These are phyloP conservation scores for Pteronura brasiliensis DNA, from an alignment of 2,113 vertebrate genomes.

Conservation along the genomic window DNA sequence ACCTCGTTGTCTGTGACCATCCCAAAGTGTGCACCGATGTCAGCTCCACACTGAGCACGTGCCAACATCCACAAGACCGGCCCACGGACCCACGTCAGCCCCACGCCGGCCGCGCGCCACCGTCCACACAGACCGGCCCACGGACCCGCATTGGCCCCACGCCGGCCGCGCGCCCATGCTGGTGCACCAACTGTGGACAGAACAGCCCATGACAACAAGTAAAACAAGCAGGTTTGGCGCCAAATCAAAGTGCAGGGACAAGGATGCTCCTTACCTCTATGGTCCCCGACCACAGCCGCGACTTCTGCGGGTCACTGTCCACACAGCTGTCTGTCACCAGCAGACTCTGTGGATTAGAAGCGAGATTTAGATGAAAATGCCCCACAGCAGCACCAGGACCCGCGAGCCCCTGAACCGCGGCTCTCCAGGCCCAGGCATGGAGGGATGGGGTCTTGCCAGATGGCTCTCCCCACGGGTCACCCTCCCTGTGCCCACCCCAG, in stretches of 20 bases:
- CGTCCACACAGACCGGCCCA: rapidly evolving
- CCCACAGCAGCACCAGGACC: background rate
- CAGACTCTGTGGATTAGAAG: background rate
- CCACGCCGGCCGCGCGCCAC: rapidly evolving
- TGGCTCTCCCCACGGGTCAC: background rate
- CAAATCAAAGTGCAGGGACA: background rate
- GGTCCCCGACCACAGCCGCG: rapidly evolving
- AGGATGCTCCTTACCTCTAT: background rate
- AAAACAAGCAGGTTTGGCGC: rapidly evolving
- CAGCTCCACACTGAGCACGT: rapidly evolving
- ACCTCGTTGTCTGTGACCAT: background rate
- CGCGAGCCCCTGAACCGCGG: rapidly evolving
- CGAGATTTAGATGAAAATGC: rapidly evolving
- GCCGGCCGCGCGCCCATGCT: rapidly evolving
- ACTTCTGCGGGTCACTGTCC: rapidly evolving
- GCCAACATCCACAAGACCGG: background rate
- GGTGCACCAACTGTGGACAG: rapidly evolving
- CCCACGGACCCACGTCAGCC: rapidly evolving
- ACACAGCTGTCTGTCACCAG: background rate
- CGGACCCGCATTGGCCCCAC: rapidly evolving
- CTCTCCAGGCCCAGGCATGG: background rate
- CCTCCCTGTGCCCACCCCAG: background rate
- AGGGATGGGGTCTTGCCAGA: background rate
- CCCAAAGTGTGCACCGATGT: rapidly evolving
- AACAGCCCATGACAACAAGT: rapidly evolving